phyloP scores from a whole-genome alignment of 2,113 vertebrate species.

The Apaloderma vittatum region DNA sequence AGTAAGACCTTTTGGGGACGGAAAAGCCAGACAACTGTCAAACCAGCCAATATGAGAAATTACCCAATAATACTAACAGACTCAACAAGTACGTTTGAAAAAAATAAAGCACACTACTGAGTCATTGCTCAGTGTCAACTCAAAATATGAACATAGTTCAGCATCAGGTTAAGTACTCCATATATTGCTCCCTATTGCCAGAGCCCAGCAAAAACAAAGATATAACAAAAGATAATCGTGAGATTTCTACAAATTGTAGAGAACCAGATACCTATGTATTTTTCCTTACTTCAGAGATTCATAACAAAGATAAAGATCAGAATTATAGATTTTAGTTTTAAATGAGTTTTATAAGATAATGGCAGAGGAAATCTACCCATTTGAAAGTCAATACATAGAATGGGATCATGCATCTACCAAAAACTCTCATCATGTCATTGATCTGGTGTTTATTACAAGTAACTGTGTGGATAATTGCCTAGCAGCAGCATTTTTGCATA shows the following conservation, averaged over 20 bases:
- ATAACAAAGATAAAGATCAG: not conserved
- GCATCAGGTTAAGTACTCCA: not conserved
- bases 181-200: not conserved
- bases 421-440: not conserved
- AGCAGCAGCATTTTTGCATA: not conserved
- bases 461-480: slow-evolving; percentile 7
- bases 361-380: not conserved
- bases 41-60: not conserved
- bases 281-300: not conserved
- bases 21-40: not conserved
- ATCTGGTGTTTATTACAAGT: not conserved
- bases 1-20: not conserved
- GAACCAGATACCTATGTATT: not conserved
- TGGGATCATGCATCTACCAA: not conserved
- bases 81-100: not conserved
- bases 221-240: not conserved
- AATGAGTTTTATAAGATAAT: not conserved
- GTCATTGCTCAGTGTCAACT: not conserved
- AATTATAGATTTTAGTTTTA: not conserved
- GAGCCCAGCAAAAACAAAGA: not conserved
- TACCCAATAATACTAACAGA: not conserved
- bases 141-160: not conserved
- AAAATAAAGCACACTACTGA: not conserved
- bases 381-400: not conserved
- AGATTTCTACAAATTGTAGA: not conserved